Evolutionary conservation across 2,113 vertebrate species (phyloP).

Genomic region (Bufo bufo): DNA sequence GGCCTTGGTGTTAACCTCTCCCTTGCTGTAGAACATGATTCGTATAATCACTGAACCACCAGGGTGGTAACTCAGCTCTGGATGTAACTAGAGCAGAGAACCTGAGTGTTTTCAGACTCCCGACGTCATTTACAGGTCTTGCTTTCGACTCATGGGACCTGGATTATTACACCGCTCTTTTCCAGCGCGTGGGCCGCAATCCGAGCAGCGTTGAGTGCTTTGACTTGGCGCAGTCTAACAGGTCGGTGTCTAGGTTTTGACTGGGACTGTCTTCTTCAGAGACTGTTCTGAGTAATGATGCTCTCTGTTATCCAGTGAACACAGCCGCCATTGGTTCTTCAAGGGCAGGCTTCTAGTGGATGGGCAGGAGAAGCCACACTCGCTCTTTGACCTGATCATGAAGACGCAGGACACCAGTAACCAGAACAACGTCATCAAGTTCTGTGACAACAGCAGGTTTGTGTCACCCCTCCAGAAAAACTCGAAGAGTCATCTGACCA

Average conservation of each 20-base stretch:
- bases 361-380: slow-evolving; percentile 73
- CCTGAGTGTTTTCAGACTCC: background rate
- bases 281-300: background rate
- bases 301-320: slow-evolving; percentile 75
- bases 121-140: slow-evolving; percentile 71
- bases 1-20: too few relatives aligned
- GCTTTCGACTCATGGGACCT: slow-evolving; percentile 91
- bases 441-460: slow-evolving; percentile 94
- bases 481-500: background rate
- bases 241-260: slow-evolving; percentile 66
- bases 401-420: slow-evolving; percentile 85
- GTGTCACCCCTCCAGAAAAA: background rate
- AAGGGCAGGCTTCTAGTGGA: slow-evolving; percentile 82
- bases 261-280: background rate
- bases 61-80: background rate
- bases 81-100: background rate
- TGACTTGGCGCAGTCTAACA: slow-evolving; percentile 92
- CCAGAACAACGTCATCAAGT: slow-evolving; percentile 91
- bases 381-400: slow-evolving; percentile 88
- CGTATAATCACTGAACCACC: background rate
- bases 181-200: slow-evolving; percentile 82
- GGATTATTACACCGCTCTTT: slow-evolving; percentile 84
- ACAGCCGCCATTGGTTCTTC: slow-evolving; percentile 96
- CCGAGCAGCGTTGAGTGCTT: slow-evolving; percentile 90
- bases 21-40: background rate